Percentiles rank a stretch among this genome's conserved stretches.
Conservation (phyloP, 2,113 vertebrate species). For the Sprattus sprattus region DNA sequence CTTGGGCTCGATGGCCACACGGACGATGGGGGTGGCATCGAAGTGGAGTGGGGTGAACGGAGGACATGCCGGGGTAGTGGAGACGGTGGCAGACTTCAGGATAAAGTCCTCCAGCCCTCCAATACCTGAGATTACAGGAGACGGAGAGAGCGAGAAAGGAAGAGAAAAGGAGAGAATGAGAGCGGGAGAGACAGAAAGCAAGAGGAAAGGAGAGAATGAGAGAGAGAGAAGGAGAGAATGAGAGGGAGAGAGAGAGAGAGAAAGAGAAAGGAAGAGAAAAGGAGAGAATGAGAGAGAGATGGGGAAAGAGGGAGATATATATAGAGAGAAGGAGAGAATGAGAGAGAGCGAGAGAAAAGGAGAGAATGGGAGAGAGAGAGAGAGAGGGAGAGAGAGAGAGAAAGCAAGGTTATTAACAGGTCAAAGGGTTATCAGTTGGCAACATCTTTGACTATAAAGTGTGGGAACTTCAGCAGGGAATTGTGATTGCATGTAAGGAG, state of each 20-base stretch:
- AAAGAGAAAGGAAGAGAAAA: neutral
- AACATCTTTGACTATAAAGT: neutral
- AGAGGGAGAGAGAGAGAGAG: neutral
- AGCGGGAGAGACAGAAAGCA: neutral
- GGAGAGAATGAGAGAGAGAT: neutral
- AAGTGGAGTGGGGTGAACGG: slow-evolving; percentile 91
- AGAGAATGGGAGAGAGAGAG: neutral
- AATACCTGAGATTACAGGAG: slow-evolving; percentile 77
- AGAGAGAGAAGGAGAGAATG: neutral
- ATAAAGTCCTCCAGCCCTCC: slow-evolving; percentile 89
- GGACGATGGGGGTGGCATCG: slow-evolving; percentile 90
- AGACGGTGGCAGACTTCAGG: slow-evolving; percentile 91
- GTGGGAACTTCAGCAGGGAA: neutral
- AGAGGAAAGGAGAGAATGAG: neutral
- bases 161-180: neutral
- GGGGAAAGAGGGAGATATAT: neutral
- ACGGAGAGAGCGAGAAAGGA: neutral
- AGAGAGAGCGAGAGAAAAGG: neutral
- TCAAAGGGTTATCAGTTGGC: neutral
- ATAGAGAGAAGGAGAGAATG: neutral
- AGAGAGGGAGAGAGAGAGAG: neutral
- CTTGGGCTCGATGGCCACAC: slow-evolving; percentile 91
- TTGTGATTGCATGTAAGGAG: neutral
- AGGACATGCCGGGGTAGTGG: slow-evolving; percentile 79
- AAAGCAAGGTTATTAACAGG: neutral